Base-by-base conservation (phyloP, 2,888 invertebrate species). In the Notocelia uddmanniana region DNA sequence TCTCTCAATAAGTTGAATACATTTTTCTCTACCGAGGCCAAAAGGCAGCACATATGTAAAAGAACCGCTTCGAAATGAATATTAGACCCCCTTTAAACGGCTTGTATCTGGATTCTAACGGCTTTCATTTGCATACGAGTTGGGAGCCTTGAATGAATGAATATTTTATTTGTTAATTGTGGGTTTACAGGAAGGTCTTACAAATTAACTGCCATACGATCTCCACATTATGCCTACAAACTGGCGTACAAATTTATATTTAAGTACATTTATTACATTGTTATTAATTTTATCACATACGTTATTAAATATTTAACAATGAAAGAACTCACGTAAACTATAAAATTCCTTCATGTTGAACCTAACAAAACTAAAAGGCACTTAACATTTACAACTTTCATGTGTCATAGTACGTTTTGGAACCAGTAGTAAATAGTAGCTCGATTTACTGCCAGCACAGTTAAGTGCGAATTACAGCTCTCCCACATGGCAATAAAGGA, bases 61-160 rank as follows among this genome's bases (percentile, higher is more conserved):
- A 15, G n/a, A 55, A n/a, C 26, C 5, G 23, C 11, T 26, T 2
- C 21, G 21, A 41, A 19, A 41, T 23, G 15, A 21, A n/a, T 41
- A 41, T 59, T 41, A 41, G 9, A 59, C n/a, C 21, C 21, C 13
- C 37, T 21, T 59, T 59, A 37, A 21, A 9, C 9, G 41, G 11
- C 9, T 48, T 31, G 15, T 45, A 60, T n/a, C 10, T 23, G 41
- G 60, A 60, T 45, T 23, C 60, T 8, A 60, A 23, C 23, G 10
- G 41, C 60, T 45, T 45, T n/a, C 60, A 60, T 60, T 60, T 60
- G n/a, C 60, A 60, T 60, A 45, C n/a, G 23, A 60, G 23, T 19
- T 26, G 18, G 10, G 6, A 54, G 26, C 5, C 26, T n/a, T n/a
- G n/a, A n/a, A n/a, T n/a, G n/a, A n/a, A n/a, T n/a, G n/a, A n/a